These are phyloP conservation scores for Pseudocheirus occidentalis DNA, from an alignment of 2,797 vertebrate genomes.

Conservation along the genomic window DNA sequence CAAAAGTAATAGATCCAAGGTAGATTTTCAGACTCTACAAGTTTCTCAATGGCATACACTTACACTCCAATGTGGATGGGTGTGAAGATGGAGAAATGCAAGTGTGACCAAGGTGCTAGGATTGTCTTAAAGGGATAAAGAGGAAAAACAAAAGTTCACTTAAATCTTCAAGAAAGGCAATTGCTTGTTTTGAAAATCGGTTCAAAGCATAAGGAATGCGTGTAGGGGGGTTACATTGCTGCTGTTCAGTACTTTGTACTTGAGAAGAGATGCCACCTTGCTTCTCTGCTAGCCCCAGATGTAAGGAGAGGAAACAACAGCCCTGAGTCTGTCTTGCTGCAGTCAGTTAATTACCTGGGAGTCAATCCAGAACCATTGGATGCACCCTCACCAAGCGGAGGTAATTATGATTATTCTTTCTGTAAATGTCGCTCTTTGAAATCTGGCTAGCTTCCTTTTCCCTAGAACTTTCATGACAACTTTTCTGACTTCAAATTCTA, in stretches of 20 bases:
- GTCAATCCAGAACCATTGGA: constrained; percentile 42
- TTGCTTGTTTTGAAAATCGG: not conserved
- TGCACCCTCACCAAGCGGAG: constrained; percentile 7
- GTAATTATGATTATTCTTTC: constrained; percentile 53
- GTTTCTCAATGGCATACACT: constrained; percentile 6
- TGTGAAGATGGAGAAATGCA: not conserved
- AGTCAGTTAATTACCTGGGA: constrained; percentile 57
- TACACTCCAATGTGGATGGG: not conserved
- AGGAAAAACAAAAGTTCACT: constrained; percentile 35
- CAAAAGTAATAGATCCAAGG: not conserved
- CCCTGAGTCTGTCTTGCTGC: not conserved
- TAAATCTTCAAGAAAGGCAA: constrained; percentile 36
- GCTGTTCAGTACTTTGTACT: not conserved
- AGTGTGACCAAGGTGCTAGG: not conserved
- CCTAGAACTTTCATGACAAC: constrained; percentile 22
- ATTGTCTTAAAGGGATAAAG: not conserved
- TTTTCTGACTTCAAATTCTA: constrained; percentile 65
- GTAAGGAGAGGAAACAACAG: not conserved
- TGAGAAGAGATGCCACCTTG: constrained; percentile 31
- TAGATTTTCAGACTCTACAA: not conserved
- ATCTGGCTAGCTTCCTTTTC: constrained; percentile 33
- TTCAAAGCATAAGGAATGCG: constrained; percentile 22
- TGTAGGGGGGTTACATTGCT: not conserved
- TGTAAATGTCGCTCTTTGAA: constrained; percentile 22
- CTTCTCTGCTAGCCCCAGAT: not conserved